Base-by-base conservation (phyloP, 2,113 vertebrate genomes). In the Esox niger region DNA sequence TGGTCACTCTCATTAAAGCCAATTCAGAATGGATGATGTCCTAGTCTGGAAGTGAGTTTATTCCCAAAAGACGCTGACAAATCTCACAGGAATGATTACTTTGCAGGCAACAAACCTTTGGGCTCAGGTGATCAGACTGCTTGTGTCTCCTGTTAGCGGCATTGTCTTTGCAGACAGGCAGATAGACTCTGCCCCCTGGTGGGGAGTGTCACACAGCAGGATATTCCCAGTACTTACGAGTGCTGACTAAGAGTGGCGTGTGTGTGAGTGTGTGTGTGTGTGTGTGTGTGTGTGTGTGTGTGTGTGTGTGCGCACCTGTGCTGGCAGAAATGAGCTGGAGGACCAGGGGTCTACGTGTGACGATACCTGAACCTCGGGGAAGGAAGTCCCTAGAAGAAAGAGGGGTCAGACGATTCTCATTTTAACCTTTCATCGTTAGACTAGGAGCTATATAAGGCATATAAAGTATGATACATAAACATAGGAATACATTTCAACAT, bases 331-430 rank as follows among this genome's bases (percentile, higher is more conserved):
- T 84, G 49, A 93, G 87, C 79, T 92, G 92, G 62, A 93, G 86
- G 54, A 93, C 78, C 62, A 94, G 84, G 47, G 91, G 91, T 70
- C 88, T 83, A 23, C 90, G 87, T 35, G 90, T 92, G 61, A 92
- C 89, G 43, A 93, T 82, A 71, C 92, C 91, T 68, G 89, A 87
- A n/a, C 91, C 90, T 20, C 91, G 84, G 2, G 92, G 92, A 76
- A 92, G 87, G 77, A 94, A 93, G 83, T 94, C 90, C 79, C 90
- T 91, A 78, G 32, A 46, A 74, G 33, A n/a, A 38, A 0, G n/a
- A n/a, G n/a, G n/a, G n/a, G n/a, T n/a, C n/a, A n/a, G n/a, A n/a
- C n/a, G n/a, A n/a, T n/a, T n/a, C n/a, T n/a, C n/a, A n/a, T n/a
- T n/a, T n/a, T n/a, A n/a, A n/a, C n/a, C n/a, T n/a, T n/a, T n/a